These are phyloP conservation scores for Azemiops feae DNA, from an alignment of 2,113 vertebrate species.

Conservation along the genomic window DNA sequence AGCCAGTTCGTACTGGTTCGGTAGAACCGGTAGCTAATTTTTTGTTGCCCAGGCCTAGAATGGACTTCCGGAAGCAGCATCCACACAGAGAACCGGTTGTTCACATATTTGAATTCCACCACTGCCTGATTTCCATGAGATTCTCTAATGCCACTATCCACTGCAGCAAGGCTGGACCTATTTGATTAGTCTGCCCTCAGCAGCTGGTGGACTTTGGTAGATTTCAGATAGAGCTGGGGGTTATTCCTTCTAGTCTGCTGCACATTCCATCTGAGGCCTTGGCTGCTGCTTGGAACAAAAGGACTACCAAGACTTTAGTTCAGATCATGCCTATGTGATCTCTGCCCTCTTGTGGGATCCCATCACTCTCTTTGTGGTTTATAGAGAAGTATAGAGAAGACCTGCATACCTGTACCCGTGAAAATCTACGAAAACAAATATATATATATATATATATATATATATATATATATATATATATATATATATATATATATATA, in stretches of 20 bases:
- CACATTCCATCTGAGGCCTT: not conserved
- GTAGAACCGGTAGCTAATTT: too few species aligned
- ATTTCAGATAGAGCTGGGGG: not conserved
- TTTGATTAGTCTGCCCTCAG: not conserved
- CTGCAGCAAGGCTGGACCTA: not conserved
- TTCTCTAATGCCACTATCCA: not conserved
- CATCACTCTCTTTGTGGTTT: not conserved
- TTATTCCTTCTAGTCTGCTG: not conserved
- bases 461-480: too few species aligned
- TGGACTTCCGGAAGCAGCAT: too few species aligned
- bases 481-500: too few species aligned
- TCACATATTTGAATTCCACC: too few species aligned
- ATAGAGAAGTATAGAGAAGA: too few species aligned
- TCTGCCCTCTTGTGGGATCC: not conserved
- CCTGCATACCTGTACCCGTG: too few species aligned
- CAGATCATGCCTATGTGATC: not conserved
- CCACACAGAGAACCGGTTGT: too few species aligned
- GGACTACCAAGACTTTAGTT: not conserved
- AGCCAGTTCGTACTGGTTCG: too few species aligned
- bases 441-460: too few species aligned
- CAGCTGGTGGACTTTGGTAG: not conserved
- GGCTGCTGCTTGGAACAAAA: not conserved
- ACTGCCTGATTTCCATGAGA: not conserved
- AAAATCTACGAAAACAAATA: too few species aligned
- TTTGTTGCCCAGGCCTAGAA: too few species aligned